Evolutionary conservation across 2,797 vertebrate species (phyloP).

Genomic region (Menidia menidia): DNA sequence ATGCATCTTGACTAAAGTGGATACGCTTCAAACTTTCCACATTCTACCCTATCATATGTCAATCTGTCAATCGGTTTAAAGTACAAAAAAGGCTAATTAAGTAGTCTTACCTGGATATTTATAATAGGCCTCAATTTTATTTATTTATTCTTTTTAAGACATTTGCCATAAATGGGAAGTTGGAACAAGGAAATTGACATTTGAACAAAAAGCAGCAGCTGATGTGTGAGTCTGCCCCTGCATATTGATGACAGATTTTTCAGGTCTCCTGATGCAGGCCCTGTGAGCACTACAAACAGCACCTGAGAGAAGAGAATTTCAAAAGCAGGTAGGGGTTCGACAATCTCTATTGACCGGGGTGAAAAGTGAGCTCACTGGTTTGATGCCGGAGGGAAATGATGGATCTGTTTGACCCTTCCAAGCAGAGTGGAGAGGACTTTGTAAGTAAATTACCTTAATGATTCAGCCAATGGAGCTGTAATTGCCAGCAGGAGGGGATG

Average conservation of each 20-base stretch:
- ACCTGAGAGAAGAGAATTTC: slow-evolving; percentile 48
- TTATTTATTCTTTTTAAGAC: no score
- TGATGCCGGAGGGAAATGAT: slow-evolving; percentile 47
- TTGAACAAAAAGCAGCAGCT: neutral
- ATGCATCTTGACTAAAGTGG: no score
- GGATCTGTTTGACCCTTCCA: slow-evolving; percentile 53
- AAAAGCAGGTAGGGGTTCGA: slow-evolving; percentile 46
- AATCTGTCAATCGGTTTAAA: no score
- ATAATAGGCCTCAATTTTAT: no score
- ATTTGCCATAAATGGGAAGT: no score
- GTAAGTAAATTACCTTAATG: slow-evolving; percentile 73
- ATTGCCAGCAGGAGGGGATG: slow-evolving; percentile 62
- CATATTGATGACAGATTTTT: slow-evolving; percentile 42
- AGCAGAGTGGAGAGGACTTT: slow-evolving; percentile 63
- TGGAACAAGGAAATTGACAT: no score
- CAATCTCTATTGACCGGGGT: slow-evolving; percentile 62
- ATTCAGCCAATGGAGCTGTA: slow-evolving; percentile 66
- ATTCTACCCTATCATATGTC: no score
- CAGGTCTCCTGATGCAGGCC: slow-evolving; percentile 26
- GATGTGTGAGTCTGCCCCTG: neutral
- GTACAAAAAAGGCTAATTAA: no score
- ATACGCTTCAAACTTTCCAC: no score
- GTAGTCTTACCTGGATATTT: no score
- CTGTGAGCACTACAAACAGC: slow-evolving; percentile 33
- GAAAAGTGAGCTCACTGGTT: slow-evolving; percentile 51